Percentiles rank a stretch among this genome's conserved stretches.
Evolutionary conservation across 2,113 vertebrate genomes (phyloP).

Genomic region (Rhagologus leucostigma): DNA sequence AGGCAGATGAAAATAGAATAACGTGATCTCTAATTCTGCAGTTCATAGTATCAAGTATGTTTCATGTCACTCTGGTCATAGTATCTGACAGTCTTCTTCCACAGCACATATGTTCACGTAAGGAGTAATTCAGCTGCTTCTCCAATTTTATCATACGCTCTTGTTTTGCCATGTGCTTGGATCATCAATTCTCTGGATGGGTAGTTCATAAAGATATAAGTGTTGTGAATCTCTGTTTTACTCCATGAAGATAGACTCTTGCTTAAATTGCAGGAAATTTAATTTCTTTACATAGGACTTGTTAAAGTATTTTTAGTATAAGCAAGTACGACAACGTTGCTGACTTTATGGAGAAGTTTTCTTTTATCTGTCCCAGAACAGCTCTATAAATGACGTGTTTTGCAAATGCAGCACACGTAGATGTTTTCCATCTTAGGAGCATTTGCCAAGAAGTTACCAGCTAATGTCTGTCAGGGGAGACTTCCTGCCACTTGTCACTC

Average conservation of each 20-base stretch:
- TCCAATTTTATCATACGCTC: neutral
- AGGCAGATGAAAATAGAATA: neutral
- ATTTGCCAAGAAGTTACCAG: neutral
- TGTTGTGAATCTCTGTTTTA: neutral
- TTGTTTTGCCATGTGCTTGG: neutral
- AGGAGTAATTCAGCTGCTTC: neutral
- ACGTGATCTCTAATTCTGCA: neutral
- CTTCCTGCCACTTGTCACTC: neutral
- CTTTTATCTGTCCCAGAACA: neutral
- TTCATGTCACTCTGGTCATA: neutral
- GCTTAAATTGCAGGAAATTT: neutral
- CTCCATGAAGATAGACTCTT: neutral
- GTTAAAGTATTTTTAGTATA: neutral
- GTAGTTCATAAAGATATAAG: neutral
- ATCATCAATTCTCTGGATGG: neutral
- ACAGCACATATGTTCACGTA: neutral
- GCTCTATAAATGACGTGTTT: neutral
- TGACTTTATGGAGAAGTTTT: neutral
- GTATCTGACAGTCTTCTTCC: neutral
- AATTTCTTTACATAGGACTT: neutral
- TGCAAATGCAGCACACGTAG: accelerated
- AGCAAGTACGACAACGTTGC: neutral
- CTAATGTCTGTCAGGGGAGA: neutral
- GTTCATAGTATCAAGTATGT: neutral
- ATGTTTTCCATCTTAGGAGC: neutral